Percentiles rank a stretch among this genome's conserved stretches.
Evolutionary conservation across 2,888 invertebrate species (phyloP).

Genomic region (Coelopa pilipes): DNA sequence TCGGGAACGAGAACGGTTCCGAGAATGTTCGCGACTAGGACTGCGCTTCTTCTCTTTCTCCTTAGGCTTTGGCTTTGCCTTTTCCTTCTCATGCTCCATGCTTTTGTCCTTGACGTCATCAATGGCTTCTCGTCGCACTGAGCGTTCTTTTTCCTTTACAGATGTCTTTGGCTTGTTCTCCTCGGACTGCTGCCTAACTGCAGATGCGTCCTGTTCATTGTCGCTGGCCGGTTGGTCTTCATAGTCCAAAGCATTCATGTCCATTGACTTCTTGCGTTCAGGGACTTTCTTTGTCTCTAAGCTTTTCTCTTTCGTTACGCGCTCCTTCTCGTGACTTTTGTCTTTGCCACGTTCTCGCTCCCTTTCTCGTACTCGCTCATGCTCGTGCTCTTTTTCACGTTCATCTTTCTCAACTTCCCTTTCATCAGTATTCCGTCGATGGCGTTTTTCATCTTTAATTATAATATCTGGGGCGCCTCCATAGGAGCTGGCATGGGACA

Average conservation of each 20-base stretch:
- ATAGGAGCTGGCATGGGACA: conserved; percentile 67
- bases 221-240: conserved; percentile 72
- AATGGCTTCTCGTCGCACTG: conserved; percentile 19
- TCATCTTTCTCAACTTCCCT: conserved; percentile 40
- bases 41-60: conserved; percentile 42
- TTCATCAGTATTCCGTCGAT: conserved; percentile 58
- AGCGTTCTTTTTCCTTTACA: conserved; percentile 33
- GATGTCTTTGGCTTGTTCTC: conserved; percentile 35
- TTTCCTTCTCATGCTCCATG: conserved; percentile 60
- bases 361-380: conserved; percentile 39
- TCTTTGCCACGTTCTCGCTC: conserved; percentile 39
- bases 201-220: conserved; percentile 44
- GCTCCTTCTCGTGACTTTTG: conserved; percentile 30
- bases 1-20: conserved; percentile 44
- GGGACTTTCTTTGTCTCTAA: conserved; percentile 43
- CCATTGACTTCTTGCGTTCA: conserved; percentile 68
- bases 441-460: conserved; percentile 51
- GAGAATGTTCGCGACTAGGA: conserved; percentile 43
- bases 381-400: conserved; percentile 37
- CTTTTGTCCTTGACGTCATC: conserved; percentile 68
- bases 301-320: conserved; percentile 4
- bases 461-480: conserved; percentile 62
- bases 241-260: conserved; percentile 80
- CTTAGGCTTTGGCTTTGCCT: conserved; percentile 42
- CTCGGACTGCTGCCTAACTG: conserved; percentile 25